These are phyloP conservation scores for Neomorphus geoffroyi DNA, from an alignment of 2,797 vertebrate species.

Conservation along the genomic window DNA sequence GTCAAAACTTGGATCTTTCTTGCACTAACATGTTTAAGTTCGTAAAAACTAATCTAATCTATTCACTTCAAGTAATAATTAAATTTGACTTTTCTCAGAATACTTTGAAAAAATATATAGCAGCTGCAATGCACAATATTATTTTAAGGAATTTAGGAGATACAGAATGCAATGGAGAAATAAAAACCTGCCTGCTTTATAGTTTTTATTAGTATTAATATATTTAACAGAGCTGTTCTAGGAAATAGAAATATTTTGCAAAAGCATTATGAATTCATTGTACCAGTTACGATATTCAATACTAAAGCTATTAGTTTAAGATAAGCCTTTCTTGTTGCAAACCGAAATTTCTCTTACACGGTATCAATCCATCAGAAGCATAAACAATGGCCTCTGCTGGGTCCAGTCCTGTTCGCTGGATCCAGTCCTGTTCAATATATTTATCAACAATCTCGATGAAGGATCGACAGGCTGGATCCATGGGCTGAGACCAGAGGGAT, in stretches of 20 bases:
- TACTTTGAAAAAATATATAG: background rate
- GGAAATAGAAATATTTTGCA: background rate
- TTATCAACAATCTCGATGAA: too few relatives aligned
- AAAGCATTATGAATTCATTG: background rate
- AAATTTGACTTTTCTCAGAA: background rate
- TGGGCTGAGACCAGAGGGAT: too few relatives aligned
- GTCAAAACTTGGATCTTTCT: background rate
- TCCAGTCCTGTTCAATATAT: too few relatives aligned
- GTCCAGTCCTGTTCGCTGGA: too few relatives aligned
- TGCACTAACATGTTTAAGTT: background rate
- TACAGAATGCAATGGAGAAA: background rate
- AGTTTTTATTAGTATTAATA: background rate
- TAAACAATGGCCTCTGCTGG: background rate
- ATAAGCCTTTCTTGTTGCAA: background rate
- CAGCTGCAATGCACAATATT: background rate
- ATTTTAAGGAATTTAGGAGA: constrained; percentile 1
- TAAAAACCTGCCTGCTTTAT: background rate
- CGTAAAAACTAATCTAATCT: background rate
- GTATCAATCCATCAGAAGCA: background rate
- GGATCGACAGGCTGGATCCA: too few relatives aligned
- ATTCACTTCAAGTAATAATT: background rate
- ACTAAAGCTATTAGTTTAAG: background rate
- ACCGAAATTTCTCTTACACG: background rate
- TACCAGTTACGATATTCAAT: background rate
- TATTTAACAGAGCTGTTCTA: background rate